Base-by-base conservation (phyloP, 2,797 vertebrate species). In the Alosa sapidissima region DNA sequence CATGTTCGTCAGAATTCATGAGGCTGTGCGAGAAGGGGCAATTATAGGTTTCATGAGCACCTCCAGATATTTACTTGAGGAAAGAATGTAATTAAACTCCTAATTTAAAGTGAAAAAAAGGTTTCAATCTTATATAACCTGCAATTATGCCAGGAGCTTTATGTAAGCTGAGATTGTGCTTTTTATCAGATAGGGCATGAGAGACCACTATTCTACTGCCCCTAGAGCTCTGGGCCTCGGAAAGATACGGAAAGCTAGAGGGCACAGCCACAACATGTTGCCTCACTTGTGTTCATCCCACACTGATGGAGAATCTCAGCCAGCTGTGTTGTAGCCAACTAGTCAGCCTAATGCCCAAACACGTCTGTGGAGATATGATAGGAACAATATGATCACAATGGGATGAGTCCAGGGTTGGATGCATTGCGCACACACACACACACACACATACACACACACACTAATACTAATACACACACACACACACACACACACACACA, bases 41-140 rank as follows among this genome's bases (percentile, higher is more conserved):
- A 85, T 89, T 88, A 88, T 33, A 86, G 45, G 83, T 84, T 88
- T 83, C 86, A 62, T 85, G 86, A 68, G 81, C 82, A 86, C 52
- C 45, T 51, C 86, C 33, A 48, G 47, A 83, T 65, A 72, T 90
- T 90, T 90, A 90, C 65, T 51, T 47, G 41, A 60, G 84, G 28
- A 89, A 78, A 52, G 58, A 88, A 85, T 84, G 84, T 60, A 89
- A 88, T 89, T 84, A 84, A 89, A 86, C 84, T 84, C 84, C 87
- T 81, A 85, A 47, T 78, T 78, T 47, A 41, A 21, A 78, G 16
- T 47, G 19, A 21, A 75, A 72, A 72, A 75, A 72, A 9, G 14
- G 3, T 65, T 72, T 1, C 16, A 75, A 75, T 19, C 14, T 72
- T 72, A 72, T 7, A 72, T 41, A 72, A 72, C 33, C 33, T 16